phyloP scores from a whole-genome alignment of 2,113 vertebrate genomes.

The Pygoscelis adeliae region DNA sequence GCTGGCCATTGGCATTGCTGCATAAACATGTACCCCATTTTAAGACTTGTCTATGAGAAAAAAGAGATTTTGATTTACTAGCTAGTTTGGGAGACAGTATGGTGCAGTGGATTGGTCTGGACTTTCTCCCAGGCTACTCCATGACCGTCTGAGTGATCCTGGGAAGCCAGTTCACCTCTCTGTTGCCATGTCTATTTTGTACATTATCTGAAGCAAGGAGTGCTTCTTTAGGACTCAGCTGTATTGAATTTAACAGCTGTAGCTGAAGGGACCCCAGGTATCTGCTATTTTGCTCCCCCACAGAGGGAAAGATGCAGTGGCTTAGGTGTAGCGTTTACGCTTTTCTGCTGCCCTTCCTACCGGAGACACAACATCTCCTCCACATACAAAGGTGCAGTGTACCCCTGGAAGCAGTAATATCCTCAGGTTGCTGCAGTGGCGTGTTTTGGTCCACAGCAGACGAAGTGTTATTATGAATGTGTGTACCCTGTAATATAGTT shows the following conservation, averaged over 20 bases:
- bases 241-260: neutral
- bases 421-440: neutral
- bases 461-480: neutral
- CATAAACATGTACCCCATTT: neutral
- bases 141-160: neutral
- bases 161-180: neutral
- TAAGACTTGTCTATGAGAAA: neutral
- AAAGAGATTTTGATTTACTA: neutral
- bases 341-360: neutral
- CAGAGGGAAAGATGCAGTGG: neutral
- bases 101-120: neutral
- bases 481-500: neutral
- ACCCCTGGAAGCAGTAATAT: neutral
- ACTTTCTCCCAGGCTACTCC: neutral
- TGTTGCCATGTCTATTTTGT: neutral
- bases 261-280: neutral
- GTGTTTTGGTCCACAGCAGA: neutral
- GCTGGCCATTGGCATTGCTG: neutral
- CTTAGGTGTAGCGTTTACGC: neutral
- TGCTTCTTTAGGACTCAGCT: neutral
- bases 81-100: neutral
- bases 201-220: neutral
- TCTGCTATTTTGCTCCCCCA: neutral
- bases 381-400: fast-evolving
- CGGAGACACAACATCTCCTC: neutral